phyloP scores from a whole-genome alignment of 2,888 invertebrate species.

The Drepanosiphum platanoidis region DNA sequence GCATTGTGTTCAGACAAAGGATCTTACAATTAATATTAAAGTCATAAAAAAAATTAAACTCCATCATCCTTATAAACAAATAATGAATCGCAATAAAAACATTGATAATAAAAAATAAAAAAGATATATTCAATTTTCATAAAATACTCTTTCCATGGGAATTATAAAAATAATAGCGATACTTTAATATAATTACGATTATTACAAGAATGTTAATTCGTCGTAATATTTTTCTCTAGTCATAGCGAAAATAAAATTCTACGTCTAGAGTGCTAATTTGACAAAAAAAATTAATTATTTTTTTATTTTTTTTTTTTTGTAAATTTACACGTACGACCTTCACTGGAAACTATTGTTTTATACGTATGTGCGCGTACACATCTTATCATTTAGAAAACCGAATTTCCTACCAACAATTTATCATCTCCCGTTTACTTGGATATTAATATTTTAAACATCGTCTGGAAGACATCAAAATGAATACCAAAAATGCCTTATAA shows the following conservation, averaged over 20 bases:
- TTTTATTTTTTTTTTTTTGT: constrained; percentile 44
- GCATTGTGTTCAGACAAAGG: no score
- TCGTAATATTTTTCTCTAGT: not conserved
- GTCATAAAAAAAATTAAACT: not conserved
- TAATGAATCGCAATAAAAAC: not conserved
- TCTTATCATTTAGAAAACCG: constrained; percentile 42
- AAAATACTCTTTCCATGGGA: no score
- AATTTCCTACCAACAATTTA: constrained; percentile 19
- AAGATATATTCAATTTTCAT: not conserved
- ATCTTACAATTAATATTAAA: no score
- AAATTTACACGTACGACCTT: constrained; percentile 58
- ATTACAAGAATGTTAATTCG: constrained; percentile 25
- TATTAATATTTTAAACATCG: constrained; percentile 16
- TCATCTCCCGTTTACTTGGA: not conserved
- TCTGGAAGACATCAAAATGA: constrained; percentile 1
- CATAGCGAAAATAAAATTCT: not conserved
- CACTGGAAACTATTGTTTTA: constrained; percentile 54
- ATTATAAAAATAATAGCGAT: no score
- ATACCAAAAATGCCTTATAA: not conserved
- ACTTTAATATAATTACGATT: no score
- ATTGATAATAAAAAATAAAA: not conserved
- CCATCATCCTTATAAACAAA: not conserved
- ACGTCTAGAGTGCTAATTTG: constrained; percentile 18
- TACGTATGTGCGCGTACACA: no score
- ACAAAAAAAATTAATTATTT: no score